Evolutionary conservation across 2,113 vertebrate genomes (phyloP).

Genomic region (Rhodinocichla rosea): DNA sequence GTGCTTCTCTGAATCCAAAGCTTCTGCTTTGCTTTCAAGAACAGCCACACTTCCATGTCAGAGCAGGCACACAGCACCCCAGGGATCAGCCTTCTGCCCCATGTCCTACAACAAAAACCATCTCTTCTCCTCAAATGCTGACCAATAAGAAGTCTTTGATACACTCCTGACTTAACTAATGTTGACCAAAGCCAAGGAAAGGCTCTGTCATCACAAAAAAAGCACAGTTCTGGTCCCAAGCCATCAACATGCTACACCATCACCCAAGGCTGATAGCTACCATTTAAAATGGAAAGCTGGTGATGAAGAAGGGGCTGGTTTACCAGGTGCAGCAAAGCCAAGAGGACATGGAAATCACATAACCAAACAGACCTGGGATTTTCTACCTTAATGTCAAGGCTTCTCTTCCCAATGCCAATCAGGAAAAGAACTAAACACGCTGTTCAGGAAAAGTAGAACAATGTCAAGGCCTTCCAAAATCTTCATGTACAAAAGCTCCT

Average conservation of each 20-base stretch:
- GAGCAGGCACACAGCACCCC: not conserved
- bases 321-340: not conserved
- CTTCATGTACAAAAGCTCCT: no score
- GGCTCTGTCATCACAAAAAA: not conserved
- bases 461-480: not conserved
- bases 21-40: not conserved
- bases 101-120: accelerated
- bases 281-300: accelerated
- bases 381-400: not conserved
- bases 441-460: not conserved
- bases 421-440: not conserved
- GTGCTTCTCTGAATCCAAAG: not conserved
- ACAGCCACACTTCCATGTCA: accelerated
- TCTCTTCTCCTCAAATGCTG: not conserved
- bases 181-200: not conserved
- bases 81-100: not conserved
- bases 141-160: not conserved
- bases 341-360: accelerated
- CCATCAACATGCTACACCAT: accelerated
- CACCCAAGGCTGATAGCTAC: accelerated
- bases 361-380: not conserved
- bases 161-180: accelerated
- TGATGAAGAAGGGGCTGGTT: not conserved
- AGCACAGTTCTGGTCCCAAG: not conserved
- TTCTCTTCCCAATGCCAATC: not conserved